Evolutionary conservation across 2,888 invertebrate species (phyloP).

Genomic region (Aspidiotus destructor): DNA sequence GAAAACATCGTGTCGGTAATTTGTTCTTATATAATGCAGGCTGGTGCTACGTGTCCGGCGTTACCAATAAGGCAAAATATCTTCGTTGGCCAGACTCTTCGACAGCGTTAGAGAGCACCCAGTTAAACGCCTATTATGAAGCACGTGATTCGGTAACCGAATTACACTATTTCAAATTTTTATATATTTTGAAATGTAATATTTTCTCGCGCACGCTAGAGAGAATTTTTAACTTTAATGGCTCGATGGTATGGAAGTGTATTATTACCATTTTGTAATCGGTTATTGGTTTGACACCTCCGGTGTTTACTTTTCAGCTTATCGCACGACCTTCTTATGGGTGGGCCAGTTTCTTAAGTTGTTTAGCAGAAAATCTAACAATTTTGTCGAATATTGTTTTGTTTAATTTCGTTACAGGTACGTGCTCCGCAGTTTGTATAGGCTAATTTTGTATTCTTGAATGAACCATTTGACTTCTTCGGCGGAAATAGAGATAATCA

Average conservation of each 20-base stretch:
- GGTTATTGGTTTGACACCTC: conserved; percentile 18
- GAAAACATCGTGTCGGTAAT: conserved; percentile 18
- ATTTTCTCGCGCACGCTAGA: not conserved
- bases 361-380: not conserved
- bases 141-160: conserved; percentile 30
- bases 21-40: conserved; percentile 31
- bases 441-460: too few relatives aligned
- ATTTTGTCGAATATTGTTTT: not conserved
- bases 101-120: conserved; percentile 13
- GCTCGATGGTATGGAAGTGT: conserved; percentile 3
- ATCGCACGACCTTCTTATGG: not conserved
- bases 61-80: conserved; percentile 21
- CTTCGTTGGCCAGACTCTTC: conserved; percentile 21
- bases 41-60: conserved; percentile 27
- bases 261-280: conserved; percentile 22
- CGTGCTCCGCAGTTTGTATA: not conserved
- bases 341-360: too few relatives aligned
- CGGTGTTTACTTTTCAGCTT: conserved; percentile 5
- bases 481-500: too few relatives aligned
- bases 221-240: conserved; percentile 26
- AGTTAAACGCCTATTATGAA: conserved; percentile 31
- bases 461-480: too few relatives aligned
- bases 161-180: conserved; percentile 28
- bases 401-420: not conserved
- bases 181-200: conserved; percentile 7